Conservation (phyloP, 2,888 invertebrate species). For the Lasius platythorax region DNA sequence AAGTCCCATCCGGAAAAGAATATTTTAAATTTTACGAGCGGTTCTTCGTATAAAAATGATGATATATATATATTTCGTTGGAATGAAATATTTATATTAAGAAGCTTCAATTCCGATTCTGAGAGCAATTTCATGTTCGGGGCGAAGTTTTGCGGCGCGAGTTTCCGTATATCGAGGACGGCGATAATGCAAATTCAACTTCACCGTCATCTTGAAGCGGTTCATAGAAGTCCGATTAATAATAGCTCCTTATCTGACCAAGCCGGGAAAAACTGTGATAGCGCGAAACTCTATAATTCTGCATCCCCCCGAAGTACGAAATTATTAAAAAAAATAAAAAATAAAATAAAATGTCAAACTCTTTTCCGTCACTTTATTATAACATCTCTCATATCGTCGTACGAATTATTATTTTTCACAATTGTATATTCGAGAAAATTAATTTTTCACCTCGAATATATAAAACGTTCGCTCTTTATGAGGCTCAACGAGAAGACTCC, state of each 20-base stretch:
- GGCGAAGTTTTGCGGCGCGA: conserved; percentile 17
- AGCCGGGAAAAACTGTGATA: not conserved
- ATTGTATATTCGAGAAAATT: not conserved
- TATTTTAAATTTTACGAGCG: conserved; percentile 5
- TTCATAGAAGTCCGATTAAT: conserved; percentile 33
- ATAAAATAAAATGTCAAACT: too few relatives aligned
- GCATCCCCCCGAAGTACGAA: not conserved
- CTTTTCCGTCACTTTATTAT: not conserved
- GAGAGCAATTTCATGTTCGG: conserved; percentile 46
- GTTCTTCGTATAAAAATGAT: not conserved
- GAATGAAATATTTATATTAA: conserved; percentile 36
- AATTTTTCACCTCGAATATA: not conserved
- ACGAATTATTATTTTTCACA: not conserved
- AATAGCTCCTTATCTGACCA: conserved; percentile 16
- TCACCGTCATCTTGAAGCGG: conserved; percentile 32
- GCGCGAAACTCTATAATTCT: conserved; percentile 7
- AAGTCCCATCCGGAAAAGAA: not conserved
- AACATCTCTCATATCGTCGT: not conserved
- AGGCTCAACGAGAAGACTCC: not conserved
- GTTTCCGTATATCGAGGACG: conserved; percentile 16
- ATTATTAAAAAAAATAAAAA: not conserved
- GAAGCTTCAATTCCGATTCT: conserved; percentile 23
- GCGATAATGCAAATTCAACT: conserved; percentile 39
- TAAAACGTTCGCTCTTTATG: not conserved
- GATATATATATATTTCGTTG: not conserved